phyloP scores from a whole-genome alignment of 1,140 invertebrate genomes.

The Drosophila punjabiensis region DNA sequence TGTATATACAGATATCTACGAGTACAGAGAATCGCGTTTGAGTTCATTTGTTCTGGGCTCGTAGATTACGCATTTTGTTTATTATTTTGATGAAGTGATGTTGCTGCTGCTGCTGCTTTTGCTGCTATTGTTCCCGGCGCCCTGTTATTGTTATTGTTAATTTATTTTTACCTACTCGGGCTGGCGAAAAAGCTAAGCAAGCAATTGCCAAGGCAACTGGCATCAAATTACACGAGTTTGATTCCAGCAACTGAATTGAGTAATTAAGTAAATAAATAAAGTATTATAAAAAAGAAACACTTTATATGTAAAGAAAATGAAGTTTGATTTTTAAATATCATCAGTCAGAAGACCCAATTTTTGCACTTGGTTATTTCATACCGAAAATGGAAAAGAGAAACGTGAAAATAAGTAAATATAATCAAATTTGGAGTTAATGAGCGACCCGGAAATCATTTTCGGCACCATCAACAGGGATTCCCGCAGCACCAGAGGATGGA shows the following conservation, averaged over 20 bases:
- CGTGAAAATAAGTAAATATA: slow-evolving; percentile 63
- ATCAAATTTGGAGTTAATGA: slow-evolving; percentile 75
- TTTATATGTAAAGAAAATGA: neutral
- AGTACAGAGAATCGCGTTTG: slow-evolving; percentile 15
- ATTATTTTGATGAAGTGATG: slow-evolving; percentile 68
- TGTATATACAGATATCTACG: neutral
- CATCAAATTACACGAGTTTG: slow-evolving; percentile 52
- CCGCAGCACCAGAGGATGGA: neutral
- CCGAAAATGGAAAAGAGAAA: neutral
- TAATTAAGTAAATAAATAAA: neutral
- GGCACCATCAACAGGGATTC: slow-evolving; percentile 38
- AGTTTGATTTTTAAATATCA: neutral
- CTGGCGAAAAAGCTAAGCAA: slow-evolving; percentile 17
- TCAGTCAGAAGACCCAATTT: neutral
- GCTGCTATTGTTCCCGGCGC: slow-evolving; percentile 11
- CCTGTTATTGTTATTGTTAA: slow-evolving; percentile 50
- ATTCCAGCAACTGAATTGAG: neutral
- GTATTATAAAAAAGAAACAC: neutral
- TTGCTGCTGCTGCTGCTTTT: slow-evolving; percentile 33
- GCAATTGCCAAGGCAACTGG: slow-evolving; percentile 57
- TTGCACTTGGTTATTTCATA: neutral
- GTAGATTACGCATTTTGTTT: slow-evolving; percentile 64
- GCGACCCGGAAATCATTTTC: slow-evolving; percentile 69
- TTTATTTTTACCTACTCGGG: slow-evolving; percentile 34
- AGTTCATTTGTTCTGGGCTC: slow-evolving; percentile 32